Base-by-base conservation (phyloP, 1,140 invertebrate species). In the Pseudobourletiella spinata region DNA sequence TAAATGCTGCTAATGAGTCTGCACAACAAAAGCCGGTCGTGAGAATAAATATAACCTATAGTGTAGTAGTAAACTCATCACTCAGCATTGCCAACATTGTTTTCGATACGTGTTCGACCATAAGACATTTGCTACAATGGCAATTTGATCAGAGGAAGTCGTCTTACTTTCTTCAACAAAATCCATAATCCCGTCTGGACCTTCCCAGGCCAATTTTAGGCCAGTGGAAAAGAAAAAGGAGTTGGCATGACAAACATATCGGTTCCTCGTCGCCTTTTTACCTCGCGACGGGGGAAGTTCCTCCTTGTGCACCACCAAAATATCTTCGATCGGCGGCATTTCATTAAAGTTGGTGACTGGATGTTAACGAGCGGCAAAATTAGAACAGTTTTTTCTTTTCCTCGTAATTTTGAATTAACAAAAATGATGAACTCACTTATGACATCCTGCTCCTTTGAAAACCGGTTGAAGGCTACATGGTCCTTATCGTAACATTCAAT, bases 211-310 rank as follows among this genome's bases (percentile, higher is more conserved):
- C 64, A 64, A 63, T 52, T 63, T 61, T 3, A 69, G 20, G 15
- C 67, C 67, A 39, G 61, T 59, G 11, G 67, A 59, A 51, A 69
- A 69, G 56, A 64, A 69, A 43, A 69, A 69, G 2, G 28, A 29
- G 46, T 69, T 69, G 1, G 57, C 44, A 18, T 61, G 46, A 43
- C 67, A 69, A 6, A 42, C 39, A n/a, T 63, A 63, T 14, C 22
- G 51, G 11, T 52, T 26, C 50, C 14, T 30, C 16, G 3, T 2
- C 2, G 35, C 26, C 56, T 55, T 58, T 35, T 51, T 51, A 20
- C 29, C 25, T 3, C 44, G 24, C 18, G 26, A 28, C 6, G 59
- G 25, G 24, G 55, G 32, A 11, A 26, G 2, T 8, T 46, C 32
- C 52, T 66, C 60, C n/a, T 42, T 52, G 18, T 43, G 57, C 1